Conservation (phyloP, 2,888 invertebrate genomes). For the Himalopsyche kuldschensis region DNA sequence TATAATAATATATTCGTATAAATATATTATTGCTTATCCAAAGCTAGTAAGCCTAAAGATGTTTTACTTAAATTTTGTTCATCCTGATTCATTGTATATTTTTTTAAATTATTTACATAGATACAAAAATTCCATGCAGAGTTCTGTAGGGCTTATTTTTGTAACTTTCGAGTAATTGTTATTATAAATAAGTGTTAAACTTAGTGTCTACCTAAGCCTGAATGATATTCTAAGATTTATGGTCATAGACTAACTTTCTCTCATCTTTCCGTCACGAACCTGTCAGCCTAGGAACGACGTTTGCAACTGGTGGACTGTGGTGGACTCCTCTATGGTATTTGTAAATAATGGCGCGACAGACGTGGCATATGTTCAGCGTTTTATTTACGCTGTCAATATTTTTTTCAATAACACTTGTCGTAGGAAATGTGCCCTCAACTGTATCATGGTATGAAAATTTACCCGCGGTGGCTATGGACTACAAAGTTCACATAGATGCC, state of each 20-base stretch:
- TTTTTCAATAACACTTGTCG: conserved; percentile 58
- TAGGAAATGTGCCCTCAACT: conserved; percentile 48
- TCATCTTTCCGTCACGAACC: not conserved
- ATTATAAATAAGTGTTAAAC: too few species aligned
- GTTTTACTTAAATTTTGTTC: too few species aligned
- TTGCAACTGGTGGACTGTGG: not conserved
- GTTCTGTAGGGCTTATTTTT: too few species aligned
- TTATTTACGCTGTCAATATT: conserved; percentile 51
- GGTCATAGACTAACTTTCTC: not conserved
- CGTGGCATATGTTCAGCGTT: conserved; percentile 54
- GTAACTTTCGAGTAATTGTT: too few species aligned
- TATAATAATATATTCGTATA: too few species aligned
- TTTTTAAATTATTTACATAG: too few species aligned
- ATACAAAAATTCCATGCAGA: too few species aligned
- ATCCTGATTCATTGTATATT: too few species aligned
- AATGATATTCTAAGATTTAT: too few species aligned
- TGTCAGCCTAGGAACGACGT: not conserved
- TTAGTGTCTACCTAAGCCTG: too few species aligned
- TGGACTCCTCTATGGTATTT: conserved; percentile 5
- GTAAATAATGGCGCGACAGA: conserved; percentile 45
- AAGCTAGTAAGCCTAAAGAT: too few species aligned
- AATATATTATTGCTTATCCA: too few species aligned
- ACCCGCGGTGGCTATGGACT: conserved; percentile 93
- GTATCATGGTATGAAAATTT: conserved; percentile 81
- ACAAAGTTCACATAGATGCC: conserved; percentile 93